phyloP scores from a whole-genome alignment of 64 coral and sea anemone genomes.

The Astreopora myriophthalma region DNA sequence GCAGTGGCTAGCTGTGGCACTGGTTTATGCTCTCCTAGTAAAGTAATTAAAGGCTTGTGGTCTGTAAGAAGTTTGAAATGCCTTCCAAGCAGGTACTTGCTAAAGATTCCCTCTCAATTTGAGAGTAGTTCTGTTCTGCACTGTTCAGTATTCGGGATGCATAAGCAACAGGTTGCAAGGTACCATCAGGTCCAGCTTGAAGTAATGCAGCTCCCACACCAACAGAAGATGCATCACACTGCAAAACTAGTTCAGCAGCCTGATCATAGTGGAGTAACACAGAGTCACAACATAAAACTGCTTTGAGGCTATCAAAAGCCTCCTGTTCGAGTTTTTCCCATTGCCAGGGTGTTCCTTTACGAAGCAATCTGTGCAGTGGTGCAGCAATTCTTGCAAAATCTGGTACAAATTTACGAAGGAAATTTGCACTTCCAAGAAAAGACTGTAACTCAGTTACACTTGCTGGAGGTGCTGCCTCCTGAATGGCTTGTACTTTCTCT shows the following conservation, averaged over 20 bases:
- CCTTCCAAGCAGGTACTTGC: slow-evolving; percentile 10
- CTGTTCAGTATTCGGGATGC: slow-evolving; percentile 35
- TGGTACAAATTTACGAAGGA: slow-evolving; percentile 58
- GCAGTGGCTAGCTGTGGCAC: slow-evolving; percentile 36
- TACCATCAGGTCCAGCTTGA: slow-evolving; percentile 36
- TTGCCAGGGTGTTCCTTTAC: slow-evolving; percentile 49
- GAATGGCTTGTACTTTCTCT: slow-evolving; percentile 13
- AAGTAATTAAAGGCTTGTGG: slow-evolving; percentile 27
- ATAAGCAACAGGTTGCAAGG: slow-evolving; percentile 29
- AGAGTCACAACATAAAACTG: slow-evolving; percentile 31
- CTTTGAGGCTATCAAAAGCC: slow-evolving; percentile 37
- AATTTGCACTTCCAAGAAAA: slow-evolving; percentile 27
- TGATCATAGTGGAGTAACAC: slow-evolving; percentile 47
- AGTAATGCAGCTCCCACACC: slow-evolving; percentile 11
- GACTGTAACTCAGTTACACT: slow-evolving; percentile 18
- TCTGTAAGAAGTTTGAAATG: slow-evolving; percentile 51
- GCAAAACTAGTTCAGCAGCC: slow-evolving; percentile 30
- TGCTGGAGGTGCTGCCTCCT: neutral
- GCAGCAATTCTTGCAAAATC: slow-evolving; percentile 44
- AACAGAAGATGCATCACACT: slow-evolving; percentile 53
- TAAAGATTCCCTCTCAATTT: slow-evolving; percentile 52
- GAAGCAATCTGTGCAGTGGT: slow-evolving; percentile 36
- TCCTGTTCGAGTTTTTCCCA: slow-evolving; percentile 36
- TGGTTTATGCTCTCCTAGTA: slow-evolving; percentile 5
- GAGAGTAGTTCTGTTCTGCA: slow-evolving; percentile 61